These are phyloP conservation scores for Gnatocerus cornutus DNA, from an alignment of 2,888 invertebrate genomes.

Conservation along the genomic window DNA sequence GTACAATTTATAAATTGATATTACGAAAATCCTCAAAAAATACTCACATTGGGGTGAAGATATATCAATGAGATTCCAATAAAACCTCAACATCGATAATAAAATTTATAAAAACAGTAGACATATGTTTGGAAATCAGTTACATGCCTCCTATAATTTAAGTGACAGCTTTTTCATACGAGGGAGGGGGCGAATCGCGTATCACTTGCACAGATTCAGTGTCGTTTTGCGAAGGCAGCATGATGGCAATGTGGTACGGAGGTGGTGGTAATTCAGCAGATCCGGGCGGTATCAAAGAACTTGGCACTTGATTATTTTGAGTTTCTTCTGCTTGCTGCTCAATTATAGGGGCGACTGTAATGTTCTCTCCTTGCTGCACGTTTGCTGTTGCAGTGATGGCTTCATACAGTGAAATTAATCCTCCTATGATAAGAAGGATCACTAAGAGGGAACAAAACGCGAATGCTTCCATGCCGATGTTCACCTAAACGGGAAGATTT, in stretches of 20 bases:
- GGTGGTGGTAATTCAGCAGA: slow-evolving; percentile 76
- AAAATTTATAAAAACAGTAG: slow-evolving; percentile 21
- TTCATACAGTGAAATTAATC: slow-evolving; percentile 76
- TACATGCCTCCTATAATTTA: slow-evolving; percentile 64
- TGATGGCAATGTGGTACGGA: slow-evolving; percentile 88
- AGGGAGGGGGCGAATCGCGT: slow-evolving; percentile 80
- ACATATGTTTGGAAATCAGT: slow-evolving; percentile 11
- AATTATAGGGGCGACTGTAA: slow-evolving; percentile 70
- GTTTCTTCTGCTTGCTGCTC: slow-evolving; percentile 64
- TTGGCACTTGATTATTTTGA: slow-evolving; percentile 54
- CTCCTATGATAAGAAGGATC: slow-evolving; percentile 77
- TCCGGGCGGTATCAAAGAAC: slow-evolving; percentile 50
- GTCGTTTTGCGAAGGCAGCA: slow-evolving; percentile 75
- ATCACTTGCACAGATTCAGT: slow-evolving; percentile 63
- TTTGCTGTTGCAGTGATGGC: slow-evolving; percentile 60
- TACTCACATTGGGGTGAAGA: slow-evolving; percentile 13
- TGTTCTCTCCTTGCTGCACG: slow-evolving; percentile 62
- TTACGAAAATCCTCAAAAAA: slow-evolving; percentile 18
- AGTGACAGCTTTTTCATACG: slow-evolving; percentile 84
- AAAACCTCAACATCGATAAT: slow-evolving; percentile 12
- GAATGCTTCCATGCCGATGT: slow-evolving; percentile 64
- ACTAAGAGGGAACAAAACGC: slow-evolving; percentile 75
- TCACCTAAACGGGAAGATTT: slow-evolving; percentile 53
- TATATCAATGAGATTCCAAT: slow-evolving; percentile 6
- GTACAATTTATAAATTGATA: slow-evolving; percentile 17